Conservation (phyloP, 2,888 invertebrate species). For the Geophilus truncorum region DNA sequence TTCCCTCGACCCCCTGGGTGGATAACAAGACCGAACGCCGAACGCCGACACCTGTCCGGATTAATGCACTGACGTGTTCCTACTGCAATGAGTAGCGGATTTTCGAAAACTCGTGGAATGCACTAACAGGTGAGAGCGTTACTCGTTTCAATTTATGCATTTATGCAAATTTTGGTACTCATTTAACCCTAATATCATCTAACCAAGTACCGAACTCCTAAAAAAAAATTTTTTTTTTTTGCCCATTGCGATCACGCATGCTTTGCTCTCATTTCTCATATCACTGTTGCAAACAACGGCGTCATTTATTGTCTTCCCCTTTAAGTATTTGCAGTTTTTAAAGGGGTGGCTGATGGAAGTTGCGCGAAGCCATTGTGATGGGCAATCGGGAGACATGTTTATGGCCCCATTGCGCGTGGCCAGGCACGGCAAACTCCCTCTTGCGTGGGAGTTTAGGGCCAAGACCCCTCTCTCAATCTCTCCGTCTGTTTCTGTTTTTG, state of each 20-base stretch:
- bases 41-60: slow-evolving; percentile 14
- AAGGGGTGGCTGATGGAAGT: slow-evolving; percentile 9
- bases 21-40: background rate
- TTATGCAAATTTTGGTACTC: background rate
- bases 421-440: slow-evolving; percentile 1
- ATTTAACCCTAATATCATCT: background rate
- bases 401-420: slow-evolving; percentile 13
- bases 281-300: background rate
- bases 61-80: slow-evolving; percentile 9
- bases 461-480: background rate
- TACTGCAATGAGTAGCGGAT: background rate
- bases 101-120: background rate
- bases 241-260: no score
- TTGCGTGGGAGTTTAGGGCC: slow-evolving; percentile 3
- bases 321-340: slow-evolving; percentile 17
- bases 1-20: background rate
- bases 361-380: slow-evolving; percentile 14
- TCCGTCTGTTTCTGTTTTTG: background rate
- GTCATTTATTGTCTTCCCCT: background rate
- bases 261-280: no score
- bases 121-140: background rate
- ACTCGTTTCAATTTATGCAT: background rate
- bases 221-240: background rate
- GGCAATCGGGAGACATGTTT: slow-evolving; percentile 15
- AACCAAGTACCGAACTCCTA: no score